These are phyloP conservation scores for Temnothorax curvispinosus DNA, from an alignment of 1,140 invertebrate species.

Conservation along the genomic window DNA sequence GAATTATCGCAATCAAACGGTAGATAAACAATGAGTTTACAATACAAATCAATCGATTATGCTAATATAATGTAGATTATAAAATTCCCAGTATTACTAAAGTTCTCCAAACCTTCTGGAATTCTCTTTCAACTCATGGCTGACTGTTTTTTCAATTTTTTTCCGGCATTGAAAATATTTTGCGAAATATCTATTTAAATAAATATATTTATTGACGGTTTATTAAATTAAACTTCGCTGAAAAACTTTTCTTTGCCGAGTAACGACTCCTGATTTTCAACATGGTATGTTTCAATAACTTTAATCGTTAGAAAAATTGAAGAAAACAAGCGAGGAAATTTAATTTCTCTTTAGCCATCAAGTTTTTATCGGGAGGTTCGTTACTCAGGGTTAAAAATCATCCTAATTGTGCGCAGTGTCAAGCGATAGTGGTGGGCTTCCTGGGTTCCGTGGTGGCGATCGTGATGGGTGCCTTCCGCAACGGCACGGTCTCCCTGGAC, in stretches of 20 bases:
- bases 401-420: constrained; percentile 86
- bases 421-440: constrained; percentile 95
- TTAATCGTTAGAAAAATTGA: not conserved
- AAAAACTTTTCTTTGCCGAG: not conserved
- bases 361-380: not conserved
- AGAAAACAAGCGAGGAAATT: not conserved
- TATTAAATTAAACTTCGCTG: not conserved
- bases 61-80: not conserved
- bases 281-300: not conserved
- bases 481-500: constrained; percentile 90
- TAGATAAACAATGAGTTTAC: not conserved
- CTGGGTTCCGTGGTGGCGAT: constrained; percentile 93
- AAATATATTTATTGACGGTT: not conserved
- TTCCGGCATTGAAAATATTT: not conserved
- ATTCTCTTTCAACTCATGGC: not conserved
- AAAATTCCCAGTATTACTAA: not conserved
- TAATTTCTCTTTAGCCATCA: not conserved
- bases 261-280: not conserved
- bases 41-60: not conserved
- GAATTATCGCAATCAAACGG: not conserved
- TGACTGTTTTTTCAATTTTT: not conserved
- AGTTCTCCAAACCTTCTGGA: not conserved
- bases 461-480: constrained; percentile 92
- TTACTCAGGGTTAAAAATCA: constrained; percentile 4
- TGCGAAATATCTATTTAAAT: not conserved